Base-by-base conservation (phyloP, 2,888 invertebrate species). In the Pristionchus mayeri region DNA sequence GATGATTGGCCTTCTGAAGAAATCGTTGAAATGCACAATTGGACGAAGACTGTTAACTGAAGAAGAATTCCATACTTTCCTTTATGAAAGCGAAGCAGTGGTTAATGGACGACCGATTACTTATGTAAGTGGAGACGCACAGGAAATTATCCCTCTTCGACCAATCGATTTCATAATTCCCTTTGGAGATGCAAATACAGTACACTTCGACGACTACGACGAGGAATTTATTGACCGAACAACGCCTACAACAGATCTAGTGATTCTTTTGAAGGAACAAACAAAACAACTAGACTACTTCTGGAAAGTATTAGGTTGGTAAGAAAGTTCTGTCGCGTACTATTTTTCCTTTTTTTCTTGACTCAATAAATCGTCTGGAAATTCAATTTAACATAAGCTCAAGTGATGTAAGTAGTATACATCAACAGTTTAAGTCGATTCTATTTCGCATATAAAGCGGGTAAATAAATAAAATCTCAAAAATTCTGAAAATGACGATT, bases 61-160 rank as follows among this genome's bases (percentile, higher is more conserved):
- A 27, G 83, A 87, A 40, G 71, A 86, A 50, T 50, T 86, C 21
- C 24, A 37, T 13, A 85, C 85, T 16, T 57, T 76, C 4, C 50
- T 86, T 6, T 63, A 78, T 34, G 85, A 86, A 60, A 81, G 85
- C 13, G 84, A 76, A 44, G 40, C 76, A 18, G 67, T 81, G 1
- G 18, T 87, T 2, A 87, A 87, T 79, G 84, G 71, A 13, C 75
- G 84, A 40, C 85, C 86, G 27, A n/a, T 87, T 1, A 80, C 86
- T 9, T 86, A 85, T 48, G 48, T 86, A 0, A 67, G 83, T n/a
- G 80, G 63, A 52, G 85, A 86, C 11, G n/a, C 50, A 7, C 24
- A 84, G 30, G 67, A 71, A 6, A 3, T n/a, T 13, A 4, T n/a
- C 16, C 50, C 54, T 48, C 4, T 84, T 3, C 27, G 75, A 11